phyloP scores from a whole-genome alignment of 2,113 vertebrate species.

The Hemiprocne comata region DNA sequence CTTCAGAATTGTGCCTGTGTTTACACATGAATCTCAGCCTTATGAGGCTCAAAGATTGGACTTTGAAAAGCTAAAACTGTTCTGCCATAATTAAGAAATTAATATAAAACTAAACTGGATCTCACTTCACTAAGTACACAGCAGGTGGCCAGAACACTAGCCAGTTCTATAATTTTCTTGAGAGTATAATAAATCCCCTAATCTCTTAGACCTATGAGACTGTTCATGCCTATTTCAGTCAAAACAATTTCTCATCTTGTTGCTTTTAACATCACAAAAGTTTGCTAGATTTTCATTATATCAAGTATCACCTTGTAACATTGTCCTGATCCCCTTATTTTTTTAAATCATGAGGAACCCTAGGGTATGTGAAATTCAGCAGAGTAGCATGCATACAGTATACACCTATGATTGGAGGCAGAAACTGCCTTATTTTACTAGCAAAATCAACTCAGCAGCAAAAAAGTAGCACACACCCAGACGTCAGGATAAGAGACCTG shows the following conservation, averaged over 20 bases:
- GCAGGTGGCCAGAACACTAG: conserved; percentile 37
- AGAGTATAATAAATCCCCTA: conserved; percentile 47
- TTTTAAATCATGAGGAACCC: not conserved
- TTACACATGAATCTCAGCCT: not conserved
- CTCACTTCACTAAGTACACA: conserved; percentile 3
- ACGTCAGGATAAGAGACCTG: conserved; percentile 61
- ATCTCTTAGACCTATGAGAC: conserved; percentile 37
- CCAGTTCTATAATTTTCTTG: conserved; percentile 35
- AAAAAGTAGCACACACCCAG: conserved; percentile 60
- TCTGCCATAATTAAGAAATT: not conserved
- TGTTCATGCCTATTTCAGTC: conserved; percentile 29
- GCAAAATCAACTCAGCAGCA: conserved; percentile 49
- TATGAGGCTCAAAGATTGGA: not conserved
- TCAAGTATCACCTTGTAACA: conserved; percentile 40
- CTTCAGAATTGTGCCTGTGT: not conserved
- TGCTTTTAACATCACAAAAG: conserved; percentile 46
- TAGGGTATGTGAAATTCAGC: conserved; percentile 34
- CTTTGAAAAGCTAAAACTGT: not conserved
- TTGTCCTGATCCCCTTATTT: conserved; percentile 1
- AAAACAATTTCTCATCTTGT: conserved; percentile 37
- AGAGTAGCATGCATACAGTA: not conserved
- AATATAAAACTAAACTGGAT: conserved; percentile 11
- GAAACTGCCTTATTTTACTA: conserved; percentile 56
- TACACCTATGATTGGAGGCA: conserved; percentile 7
- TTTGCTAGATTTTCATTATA: conserved; percentile 9